Base-by-base conservation (phyloP, 2,797 vertebrate genomes). In the Brachyrhaphis roseni region DNA sequence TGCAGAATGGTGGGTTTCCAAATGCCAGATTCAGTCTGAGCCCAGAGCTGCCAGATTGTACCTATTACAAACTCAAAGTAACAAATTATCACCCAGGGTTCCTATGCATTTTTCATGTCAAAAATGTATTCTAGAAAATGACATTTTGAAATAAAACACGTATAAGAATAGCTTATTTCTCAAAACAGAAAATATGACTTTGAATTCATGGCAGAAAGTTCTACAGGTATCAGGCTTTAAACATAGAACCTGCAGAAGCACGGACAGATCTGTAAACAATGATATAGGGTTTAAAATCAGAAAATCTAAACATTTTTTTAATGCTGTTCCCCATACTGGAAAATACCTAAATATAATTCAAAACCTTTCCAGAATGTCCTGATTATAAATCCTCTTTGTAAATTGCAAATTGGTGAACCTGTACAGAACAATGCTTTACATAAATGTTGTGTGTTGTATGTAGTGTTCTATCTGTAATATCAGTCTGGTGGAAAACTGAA, bases 1-100 rank as follows among this genome's bases (percentile, higher is more conserved):
- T 91, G 87, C 82, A 83, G 91, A 92, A 94, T 91, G 84, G 88
- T 85, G 77, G 89, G 84, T 91, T 91, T 90, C 87, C 79, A 87
- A 86, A 91, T 86, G 85, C 88, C 84, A 75, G 74, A 82, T 85
- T 87, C 74, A 82, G 83, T 77, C 81, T 80, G 80, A 89, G 89
- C 79, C 55, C 68, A 20, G 77, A 77, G 34, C 74, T 83, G 87
- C 81, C 83, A 85, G 85, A 86, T 90, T 80, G 87, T 8, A 78
- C 82, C 79, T 73, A 80, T 88, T 86, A 88, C 64, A 80, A 66
- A 83, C 66, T 78, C 39, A 49, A 78, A 75, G 78, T 64, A 81
- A 59, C 57, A n/a, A n/a, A 81, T 78, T 87, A 86, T 82, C 76
- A 89, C 85, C 36, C 36, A 41, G 36, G 20, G 36, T 41, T 41